Evolutionary conservation across 2,888 invertebrate species (phyloP), one percentile per base, ranked within the genome.

Genomic region (Papilio elwesi): DNA sequence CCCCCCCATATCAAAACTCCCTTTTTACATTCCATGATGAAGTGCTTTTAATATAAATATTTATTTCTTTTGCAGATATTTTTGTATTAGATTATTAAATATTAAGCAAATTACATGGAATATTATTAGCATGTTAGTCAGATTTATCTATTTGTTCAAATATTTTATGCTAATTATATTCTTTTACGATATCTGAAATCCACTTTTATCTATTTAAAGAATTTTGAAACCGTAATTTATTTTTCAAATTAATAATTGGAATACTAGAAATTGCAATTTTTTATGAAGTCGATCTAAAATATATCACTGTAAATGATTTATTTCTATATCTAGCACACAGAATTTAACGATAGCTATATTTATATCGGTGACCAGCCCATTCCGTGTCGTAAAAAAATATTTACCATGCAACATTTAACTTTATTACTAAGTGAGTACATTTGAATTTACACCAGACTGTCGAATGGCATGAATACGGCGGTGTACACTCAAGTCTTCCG

Each of bases 401-500:
- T 38, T 47, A 47, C 52, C 48, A 52, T 26, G 15, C 63, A 43
- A 70, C 13, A 53, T 70, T 70, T 26, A 62, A 63, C 63, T 53
- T 53, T 64, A 64, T 53, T 53, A 12, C 52, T 63, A n/a, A 52
- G 16, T 12, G 8, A 13, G 12, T 63, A 66, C 38, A 59, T 38
- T 59, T 71, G n/a, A 57, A 71, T 38, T 16, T 51, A 10, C 51
- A 62, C 52, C 36, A 13, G 36, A 13, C 52, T 8, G 10, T 10
- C 15, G 13, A 65, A 52, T 51, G 43, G 38, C 53, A 36, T 59
- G 47, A 55, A 57, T 75, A 78, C 74, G 70, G 75, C 59, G 43
- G 72, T 74, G 74, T 74, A 74, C 76, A 75, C 76, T 77, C 75
- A 67, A 73, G 71, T 76, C 74, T 77, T 78, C 78, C 77, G 77